These are phyloP conservation scores for Archivesica marissinica DNA, from an alignment of 1,140 invertebrate genomes.

Conservation along the genomic window DNA sequence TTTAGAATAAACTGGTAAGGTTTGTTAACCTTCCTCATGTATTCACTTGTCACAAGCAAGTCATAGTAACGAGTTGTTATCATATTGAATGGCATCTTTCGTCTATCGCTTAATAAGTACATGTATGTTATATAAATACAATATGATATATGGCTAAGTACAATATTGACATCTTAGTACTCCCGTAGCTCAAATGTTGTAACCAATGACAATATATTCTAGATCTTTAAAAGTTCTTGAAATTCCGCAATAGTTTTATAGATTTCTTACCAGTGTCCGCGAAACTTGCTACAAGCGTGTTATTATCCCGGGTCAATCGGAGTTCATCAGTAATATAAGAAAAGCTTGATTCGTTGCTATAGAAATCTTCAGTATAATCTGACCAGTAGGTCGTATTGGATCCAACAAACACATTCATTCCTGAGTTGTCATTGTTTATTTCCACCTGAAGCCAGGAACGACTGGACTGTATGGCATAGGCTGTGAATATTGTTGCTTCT, in stretches of 20 bases:
- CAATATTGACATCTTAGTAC: no score
- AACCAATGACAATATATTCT: no score
- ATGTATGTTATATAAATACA: no score
- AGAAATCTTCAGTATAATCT: constrained; percentile 24
- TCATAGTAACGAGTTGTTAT: background rate
- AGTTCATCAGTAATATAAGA: background rate
- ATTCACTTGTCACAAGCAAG: no score
- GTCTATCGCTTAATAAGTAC: no score
- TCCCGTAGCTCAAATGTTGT: no score
- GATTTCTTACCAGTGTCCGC: background rate
- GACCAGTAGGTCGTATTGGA: constrained; percentile 6
- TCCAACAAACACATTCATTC: constrained; percentile 29
- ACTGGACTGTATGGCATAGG: background rate
- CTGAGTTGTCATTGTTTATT: constrained; percentile 21
- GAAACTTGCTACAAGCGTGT: constrained; percentile 35
- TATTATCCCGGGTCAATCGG: background rate
- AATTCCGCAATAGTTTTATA: no score
- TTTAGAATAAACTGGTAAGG: no score
- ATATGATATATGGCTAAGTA: no score
- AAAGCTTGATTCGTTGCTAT: background rate
- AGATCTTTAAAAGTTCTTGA: no score
- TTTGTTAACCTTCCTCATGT: no score
- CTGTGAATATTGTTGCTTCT: constrained; percentile 35
- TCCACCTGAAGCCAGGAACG: constrained; percentile 36
- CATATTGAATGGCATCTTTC: background rate